phyloP scores from a whole-genome alignment of 2,113 vertebrate species.

The Actinemys pallida region DNA sequence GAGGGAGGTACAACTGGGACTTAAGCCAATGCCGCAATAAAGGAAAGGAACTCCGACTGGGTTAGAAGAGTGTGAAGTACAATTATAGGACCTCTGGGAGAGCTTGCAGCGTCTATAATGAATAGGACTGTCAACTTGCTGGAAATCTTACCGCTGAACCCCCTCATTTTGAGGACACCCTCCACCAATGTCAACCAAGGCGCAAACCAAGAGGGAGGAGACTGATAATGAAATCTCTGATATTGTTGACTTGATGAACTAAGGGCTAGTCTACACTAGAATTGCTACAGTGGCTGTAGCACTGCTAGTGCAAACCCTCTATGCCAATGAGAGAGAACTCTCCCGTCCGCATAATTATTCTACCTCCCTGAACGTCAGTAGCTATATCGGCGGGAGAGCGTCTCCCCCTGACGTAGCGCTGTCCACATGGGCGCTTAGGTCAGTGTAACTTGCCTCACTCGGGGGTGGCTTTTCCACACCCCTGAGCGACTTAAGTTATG shows the following conservation, averaged over 20 bases:
- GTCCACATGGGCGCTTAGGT: not conserved
- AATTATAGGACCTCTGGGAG: not conserved
- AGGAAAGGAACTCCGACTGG: not conserved
- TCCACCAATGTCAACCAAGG: not conserved
- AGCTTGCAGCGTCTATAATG: not conserved
- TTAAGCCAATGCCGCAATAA: not conserved
- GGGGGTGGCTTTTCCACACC: not conserved
- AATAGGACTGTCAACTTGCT: not conserved
- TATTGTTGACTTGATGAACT: not conserved
- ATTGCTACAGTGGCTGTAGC: too few species aligned
- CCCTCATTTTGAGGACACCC: not conserved
- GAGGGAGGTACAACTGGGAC: not conserved
- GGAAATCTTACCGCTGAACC: not conserved
- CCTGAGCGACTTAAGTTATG: not conserved
- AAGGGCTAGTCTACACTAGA: not conserved
- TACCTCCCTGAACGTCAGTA: not conserved
- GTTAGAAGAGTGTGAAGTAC: not conserved
- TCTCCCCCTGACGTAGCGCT: not conserved
- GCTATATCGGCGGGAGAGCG: not conserved
- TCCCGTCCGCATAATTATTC: not conserved
- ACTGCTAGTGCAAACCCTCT: not conserved
- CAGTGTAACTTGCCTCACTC: not conserved
- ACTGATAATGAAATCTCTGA: not conserved
- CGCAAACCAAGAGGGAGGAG: not conserved
- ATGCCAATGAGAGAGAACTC: not conserved